These are phyloP conservation scores for Pachypanchax playfairii DNA, from an alignment of 2,113 vertebrate genomes.

Conservation along the genomic window DNA sequence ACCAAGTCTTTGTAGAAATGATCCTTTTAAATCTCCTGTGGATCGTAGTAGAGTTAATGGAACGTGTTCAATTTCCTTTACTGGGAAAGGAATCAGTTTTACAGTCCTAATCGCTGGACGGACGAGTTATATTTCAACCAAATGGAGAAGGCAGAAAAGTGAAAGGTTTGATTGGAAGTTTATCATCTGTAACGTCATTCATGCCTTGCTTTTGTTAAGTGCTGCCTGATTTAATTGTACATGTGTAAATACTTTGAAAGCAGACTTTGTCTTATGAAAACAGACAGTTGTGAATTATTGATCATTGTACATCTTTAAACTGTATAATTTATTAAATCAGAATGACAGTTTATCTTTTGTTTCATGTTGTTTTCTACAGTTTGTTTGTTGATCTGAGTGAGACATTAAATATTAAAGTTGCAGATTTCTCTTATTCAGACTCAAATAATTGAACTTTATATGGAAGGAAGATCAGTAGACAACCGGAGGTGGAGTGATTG, in stretches of 20 bases:
- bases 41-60: conserved; percentile 55
- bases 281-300: conserved; percentile 83
- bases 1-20: conserved; percentile 24
- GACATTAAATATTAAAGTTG: not conserved
- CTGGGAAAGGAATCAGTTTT: conserved; percentile 40
- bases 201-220: conserved; percentile 80
- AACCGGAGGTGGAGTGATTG: conserved; percentile 50
- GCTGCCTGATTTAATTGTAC: conserved; percentile 88
- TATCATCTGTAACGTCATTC: conserved; percentile 71
- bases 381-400: not conserved
- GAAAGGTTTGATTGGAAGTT: conserved; percentile 68
- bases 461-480: conserved; percentile 52
- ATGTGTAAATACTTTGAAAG: conserved; percentile 92
- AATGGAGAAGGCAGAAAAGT: conserved; percentile 19
- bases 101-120: conserved; percentile 45
- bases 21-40: conserved; percentile 50
- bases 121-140: conserved; percentile 22
- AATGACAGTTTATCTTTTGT: conserved; percentile 80
- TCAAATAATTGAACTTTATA: not conserved
- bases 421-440: too few species aligned
- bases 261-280: conserved; percentile 79
- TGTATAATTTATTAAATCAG: conserved; percentile 99
- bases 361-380: conserved; percentile 6
- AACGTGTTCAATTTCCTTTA: conserved; percentile 45
- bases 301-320: conserved; percentile 93